These are phyloP conservation scores for Acropternis orthonyx DNA, from an alignment of 2,797 vertebrate genomes.

Conservation along the genomic window DNA sequence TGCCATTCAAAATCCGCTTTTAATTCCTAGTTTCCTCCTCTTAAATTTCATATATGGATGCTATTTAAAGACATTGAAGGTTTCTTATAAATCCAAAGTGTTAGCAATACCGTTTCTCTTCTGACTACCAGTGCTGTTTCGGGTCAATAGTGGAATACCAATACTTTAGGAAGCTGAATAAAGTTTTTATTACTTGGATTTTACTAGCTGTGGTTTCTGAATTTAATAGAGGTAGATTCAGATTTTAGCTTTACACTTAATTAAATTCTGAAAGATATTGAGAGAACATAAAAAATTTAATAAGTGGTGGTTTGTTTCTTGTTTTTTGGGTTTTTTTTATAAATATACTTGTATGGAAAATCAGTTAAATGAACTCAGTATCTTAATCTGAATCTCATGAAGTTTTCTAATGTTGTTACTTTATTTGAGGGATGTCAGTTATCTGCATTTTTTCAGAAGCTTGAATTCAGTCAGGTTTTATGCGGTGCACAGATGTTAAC, in stretches of 20 bases:
- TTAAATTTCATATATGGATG: slow-evolving; percentile 62
- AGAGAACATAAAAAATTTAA: neutral
- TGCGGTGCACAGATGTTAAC: slow-evolving; percentile 65
- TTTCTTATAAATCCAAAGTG: slow-evolving; percentile 55
- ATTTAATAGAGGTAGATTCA: slow-evolving; percentile 57
- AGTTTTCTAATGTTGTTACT: slow-evolving; percentile 41
- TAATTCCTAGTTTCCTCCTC: slow-evolving; percentile 69
- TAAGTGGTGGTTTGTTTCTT: neutral
- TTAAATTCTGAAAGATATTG: slow-evolving; percentile 42
- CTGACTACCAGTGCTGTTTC: slow-evolving; percentile 8
- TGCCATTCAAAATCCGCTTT: slow-evolving; percentile 63
- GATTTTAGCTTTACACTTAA: slow-evolving; percentile 59
- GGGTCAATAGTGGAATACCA: slow-evolving; percentile 5
- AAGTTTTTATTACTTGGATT: slow-evolving; percentile 67
- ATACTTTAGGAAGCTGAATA: slow-evolving; percentile 44
- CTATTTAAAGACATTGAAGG: slow-evolving; percentile 31
- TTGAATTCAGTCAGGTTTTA: slow-evolving; percentile 62
- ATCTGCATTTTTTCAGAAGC: slow-evolving; percentile 59
- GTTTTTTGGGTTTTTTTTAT: neutral
- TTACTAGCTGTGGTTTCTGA: slow-evolving; percentile 71
- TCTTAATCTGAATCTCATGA: slow-evolving; percentile 17
- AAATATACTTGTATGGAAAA: neutral
- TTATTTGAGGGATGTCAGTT: slow-evolving; percentile 42
- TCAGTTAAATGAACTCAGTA: neutral
- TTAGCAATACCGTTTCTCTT: slow-evolving; percentile 43